A percentile compares a stretch with the other conserved stretches of the same genome.
Evolutionary conservation across 2,888 invertebrate species (phyloP).

Genomic region (Hemistola chrysoprasaria): DNA sequence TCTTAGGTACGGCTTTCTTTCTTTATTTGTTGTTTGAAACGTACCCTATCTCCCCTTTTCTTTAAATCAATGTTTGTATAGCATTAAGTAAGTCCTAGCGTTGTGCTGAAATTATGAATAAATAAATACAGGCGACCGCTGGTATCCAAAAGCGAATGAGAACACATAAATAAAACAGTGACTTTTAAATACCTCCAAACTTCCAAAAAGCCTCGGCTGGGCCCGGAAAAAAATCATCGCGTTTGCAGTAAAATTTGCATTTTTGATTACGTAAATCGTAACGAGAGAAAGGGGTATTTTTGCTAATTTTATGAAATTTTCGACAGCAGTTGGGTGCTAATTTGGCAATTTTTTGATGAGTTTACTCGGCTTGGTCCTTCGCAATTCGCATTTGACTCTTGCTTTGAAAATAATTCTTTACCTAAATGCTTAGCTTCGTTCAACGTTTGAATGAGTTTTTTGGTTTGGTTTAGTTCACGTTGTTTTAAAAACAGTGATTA

Average conservation of each 20-base stretch:
- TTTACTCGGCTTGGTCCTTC: conserved; percentile 9
- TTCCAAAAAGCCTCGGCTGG: conserved; percentile 24
- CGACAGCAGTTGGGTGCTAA: conserved; percentile 16
- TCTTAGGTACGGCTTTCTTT: too few species aligned
- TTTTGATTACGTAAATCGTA: conserved; percentile 61
- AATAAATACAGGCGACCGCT: too few species aligned
- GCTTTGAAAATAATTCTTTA: too few species aligned
- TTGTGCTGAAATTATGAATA: too few species aligned
- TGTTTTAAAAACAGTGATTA: too few species aligned
- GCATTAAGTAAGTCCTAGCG: too few species aligned
- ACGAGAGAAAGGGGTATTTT: conserved; percentile 37
- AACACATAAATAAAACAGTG: conserved; percentile 17
- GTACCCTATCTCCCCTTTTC: too few species aligned
- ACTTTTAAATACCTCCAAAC: conserved; percentile 23
- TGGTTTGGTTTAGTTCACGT: too few species aligned
- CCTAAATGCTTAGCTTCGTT: too few species aligned
- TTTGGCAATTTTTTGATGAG: conserved; percentile 22
- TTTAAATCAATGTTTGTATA: too few species aligned
- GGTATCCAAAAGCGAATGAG: background rate
- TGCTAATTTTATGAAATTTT: conserved; percentile 26
- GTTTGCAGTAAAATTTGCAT: conserved; percentile 58
- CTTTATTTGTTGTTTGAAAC: too few species aligned
- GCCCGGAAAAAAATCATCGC: conserved; percentile 45
- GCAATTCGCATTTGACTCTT: background rate
- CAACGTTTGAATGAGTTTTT: too few species aligned